Evolutionary conservation across 2,888 invertebrate genomes (phyloP), one percentile per base, ranked within the genome.

Genomic region (Odontocolon sp.): DNA sequence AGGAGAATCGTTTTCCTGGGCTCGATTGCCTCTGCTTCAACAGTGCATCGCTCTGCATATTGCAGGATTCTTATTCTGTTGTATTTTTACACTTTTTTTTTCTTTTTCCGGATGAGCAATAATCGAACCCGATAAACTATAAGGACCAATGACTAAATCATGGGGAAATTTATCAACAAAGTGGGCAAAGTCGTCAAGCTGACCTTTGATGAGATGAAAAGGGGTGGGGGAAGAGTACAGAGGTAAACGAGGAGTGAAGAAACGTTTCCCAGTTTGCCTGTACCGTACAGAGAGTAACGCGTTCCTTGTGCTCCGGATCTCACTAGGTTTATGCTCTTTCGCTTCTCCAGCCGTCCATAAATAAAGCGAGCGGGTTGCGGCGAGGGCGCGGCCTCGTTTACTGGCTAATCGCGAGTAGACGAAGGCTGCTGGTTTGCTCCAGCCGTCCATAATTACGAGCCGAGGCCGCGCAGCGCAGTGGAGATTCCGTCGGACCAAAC

Each of bases 401-500:
- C 77, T 50, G 54, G 59, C 64, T 64, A 77, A 77, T 73, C 73
- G 73, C 64, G 59, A 73, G 59, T 61, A 66, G 59, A 71, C 61
- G 52, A 73, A 50, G 47, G 42, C 59, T 31, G 38, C 52, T 28
- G 42, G 9, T 64, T 47, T 36, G 47, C 47, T 23, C 36, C 63
- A 28, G 28, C 71, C 68, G 61, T 57, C 57, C 42, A 66, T 72
- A 77, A 72, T 72, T 68, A 68, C 67, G 42, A 45, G 52, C n/a
- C n/a, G 70, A 70, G 59, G 59, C 45, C 45, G 66, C 66, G 70
- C 59, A 54, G 33, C 31, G 14, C 16, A 64, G 66, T 31, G 54
- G 57, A 54, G 76, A 76, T 76, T 76, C 45, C 59, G 71, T 77
- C n/a, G n/a, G n/a, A n/a, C n/a, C n/a, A n/a, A n/a, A n/a, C n/a